Evolutionary conservation across 2,797 vertebrate species (phyloP).

Genomic region (Poecile montanus): DNA sequence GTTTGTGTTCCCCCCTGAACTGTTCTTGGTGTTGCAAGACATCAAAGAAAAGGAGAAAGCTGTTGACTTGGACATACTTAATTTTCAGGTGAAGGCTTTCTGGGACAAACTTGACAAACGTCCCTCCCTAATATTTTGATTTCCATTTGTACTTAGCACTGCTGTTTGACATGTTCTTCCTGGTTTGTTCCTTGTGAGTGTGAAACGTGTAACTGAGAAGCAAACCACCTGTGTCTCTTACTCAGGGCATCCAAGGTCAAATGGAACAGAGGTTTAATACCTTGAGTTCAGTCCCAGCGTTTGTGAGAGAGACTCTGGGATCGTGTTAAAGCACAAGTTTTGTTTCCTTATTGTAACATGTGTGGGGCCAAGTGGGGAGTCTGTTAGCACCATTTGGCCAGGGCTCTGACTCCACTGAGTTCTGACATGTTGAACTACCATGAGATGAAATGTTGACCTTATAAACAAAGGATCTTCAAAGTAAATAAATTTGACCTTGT

Average conservation of each 20-base stretch:
- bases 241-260: neutral
- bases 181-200: neutral
- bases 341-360: fast-evolving
- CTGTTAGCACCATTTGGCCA: neutral
- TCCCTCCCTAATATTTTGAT: neutral
- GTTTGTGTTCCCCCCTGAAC: neutral
- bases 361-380: fast-evolving
- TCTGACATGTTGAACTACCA: neutral
- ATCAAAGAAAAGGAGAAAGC: neutral
- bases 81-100: neutral
- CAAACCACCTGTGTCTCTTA: neutral
- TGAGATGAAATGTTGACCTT: neutral
- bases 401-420: neutral
- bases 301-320: neutral
- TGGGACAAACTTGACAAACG: neutral
- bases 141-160: neutral
- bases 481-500: neutral
- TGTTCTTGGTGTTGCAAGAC: neutral
- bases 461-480: neutral
- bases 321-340: neutral
- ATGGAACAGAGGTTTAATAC: neutral
- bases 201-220: neutral
- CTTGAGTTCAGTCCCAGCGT: fast-evolving
- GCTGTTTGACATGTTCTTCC: neutral
- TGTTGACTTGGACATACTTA: neutral